Conservation (phyloP, 2,888 invertebrate species). For the Lepetodrilus schrolli region DNA sequence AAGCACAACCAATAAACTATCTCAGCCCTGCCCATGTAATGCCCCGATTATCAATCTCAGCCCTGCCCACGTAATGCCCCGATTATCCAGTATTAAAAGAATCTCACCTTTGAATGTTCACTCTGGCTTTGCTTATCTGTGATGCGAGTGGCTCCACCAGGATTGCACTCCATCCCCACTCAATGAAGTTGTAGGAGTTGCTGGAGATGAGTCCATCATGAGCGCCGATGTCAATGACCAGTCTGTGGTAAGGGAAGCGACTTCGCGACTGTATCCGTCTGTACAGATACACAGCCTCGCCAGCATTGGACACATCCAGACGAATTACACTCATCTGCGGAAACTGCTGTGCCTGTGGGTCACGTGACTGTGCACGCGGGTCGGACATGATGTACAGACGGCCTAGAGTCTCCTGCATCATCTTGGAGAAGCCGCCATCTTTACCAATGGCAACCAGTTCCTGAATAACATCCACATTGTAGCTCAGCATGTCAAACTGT, state of each 20-base stretch:
- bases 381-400: slow-evolving; percentile 52
- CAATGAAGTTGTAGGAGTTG: slow-evolving; percentile 67
- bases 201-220: slow-evolving; percentile 66
- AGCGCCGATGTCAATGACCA: slow-evolving; percentile 67
- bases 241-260: slow-evolving; percentile 38
- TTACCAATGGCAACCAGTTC: slow-evolving; percentile 49
- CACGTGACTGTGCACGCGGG: too few relatives aligned
- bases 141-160: slow-evolving; percentile 62
- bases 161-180: slow-evolving; percentile 66
- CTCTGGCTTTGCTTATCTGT: slow-evolving; percentile 52
- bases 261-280: slow-evolving; percentile 46
- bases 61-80: too few relatives aligned
- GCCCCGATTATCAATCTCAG: too few relatives aligned
- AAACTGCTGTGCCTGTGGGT: not conserved
- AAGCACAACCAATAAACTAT: too few relatives aligned
- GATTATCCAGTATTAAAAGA: too few relatives aligned
- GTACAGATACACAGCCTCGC: slow-evolving; percentile 58
- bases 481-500: too few relatives aligned
- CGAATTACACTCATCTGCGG: slow-evolving; percentile 43
- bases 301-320: slow-evolving; percentile 61
- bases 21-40: too few relatives aligned
- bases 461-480: slow-evolving; percentile 34
- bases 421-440: slow-evolving; percentile 50
- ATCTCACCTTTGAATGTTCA: slow-evolving; percentile 53
- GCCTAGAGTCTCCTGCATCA: slow-evolving; percentile 57